Conservation (phyloP, 2,113 vertebrate genomes). For the Xiphias gladius region DNA sequence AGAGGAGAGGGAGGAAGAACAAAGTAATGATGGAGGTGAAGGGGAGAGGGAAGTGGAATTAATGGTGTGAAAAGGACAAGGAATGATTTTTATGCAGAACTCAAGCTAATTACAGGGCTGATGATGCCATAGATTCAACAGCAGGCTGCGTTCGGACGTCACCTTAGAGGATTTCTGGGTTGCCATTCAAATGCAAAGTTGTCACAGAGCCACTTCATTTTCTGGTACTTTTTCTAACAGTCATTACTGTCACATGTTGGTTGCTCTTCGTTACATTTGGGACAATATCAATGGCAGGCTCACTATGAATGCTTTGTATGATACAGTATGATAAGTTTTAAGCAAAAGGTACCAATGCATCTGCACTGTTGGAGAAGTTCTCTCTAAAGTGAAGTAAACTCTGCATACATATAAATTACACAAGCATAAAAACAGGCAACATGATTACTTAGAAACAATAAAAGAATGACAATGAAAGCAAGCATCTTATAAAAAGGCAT, state of each 20-base stretch:
- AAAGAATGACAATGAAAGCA: neutral
- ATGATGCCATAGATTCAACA: constrained; percentile 15
- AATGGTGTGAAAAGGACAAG: constrained; percentile 45
- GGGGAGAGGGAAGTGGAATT: constrained; percentile 25
- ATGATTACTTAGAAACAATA: neutral
- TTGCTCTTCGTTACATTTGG: neutral
- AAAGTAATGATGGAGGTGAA: neutral
- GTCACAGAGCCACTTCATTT: neutral
- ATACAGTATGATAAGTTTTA: neutral
- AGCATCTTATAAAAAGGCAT: neutral
- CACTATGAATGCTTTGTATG: neutral
- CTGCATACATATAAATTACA: neutral
- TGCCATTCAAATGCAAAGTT: constrained; percentile 1
- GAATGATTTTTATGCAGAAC: neutral
- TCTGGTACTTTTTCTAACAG: too few species aligned
- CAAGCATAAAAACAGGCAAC: neutral
- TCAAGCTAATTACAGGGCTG: constrained; percentile 37
- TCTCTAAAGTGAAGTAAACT: neutral
- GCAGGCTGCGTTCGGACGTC: constrained; percentile 12
- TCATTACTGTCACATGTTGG: neutral
- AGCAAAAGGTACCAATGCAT: neutral
- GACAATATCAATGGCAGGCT: neutral
- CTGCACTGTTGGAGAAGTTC: neutral
- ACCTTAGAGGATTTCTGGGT: neutral
- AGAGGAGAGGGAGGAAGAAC: neutral